Evolutionary conservation across 2,888 invertebrate species (phyloP), one percentile per base, ranked within the genome.

Genomic region (Eueremaeus valkanovi): DNA sequence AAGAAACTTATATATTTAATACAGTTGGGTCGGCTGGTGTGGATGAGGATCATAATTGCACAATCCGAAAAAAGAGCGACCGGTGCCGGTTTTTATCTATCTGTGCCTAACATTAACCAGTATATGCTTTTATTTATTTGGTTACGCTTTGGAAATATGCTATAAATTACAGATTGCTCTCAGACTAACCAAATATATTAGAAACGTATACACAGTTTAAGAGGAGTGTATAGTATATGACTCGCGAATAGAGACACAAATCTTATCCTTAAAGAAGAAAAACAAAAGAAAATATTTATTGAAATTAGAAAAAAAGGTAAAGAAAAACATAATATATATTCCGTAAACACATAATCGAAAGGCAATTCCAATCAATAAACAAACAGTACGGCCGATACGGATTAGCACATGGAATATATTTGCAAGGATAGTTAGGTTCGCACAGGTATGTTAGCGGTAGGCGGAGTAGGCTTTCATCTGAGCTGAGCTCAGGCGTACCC

Each of bases 331-430:
- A 36, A 36, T 36, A 36, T 8, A 36, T 36, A 36, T 36, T 36
- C 3, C 18, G 13, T 55, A 18, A 9, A 63, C 33, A 63, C 63
- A 31, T 63, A 27, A 63, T 13, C 63, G 63, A 63, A 33, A 63
- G 33, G 33, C 36, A 55, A 16, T 63, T 31, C 24, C 27, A 55
- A 55, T 63, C 36, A 21, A 63, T 63, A 63, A 33, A 13, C 63
- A 63, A 63, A 63, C 63, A 63, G 33, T 63, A 33, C 33, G 63
- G 63, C 63, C 63, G 63, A 5, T 27, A 63, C 33, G 33, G 51
- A n/a, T 24, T 6, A 27, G 55, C 55, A 3, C 55, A 6, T 24
- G 55, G 9, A 24, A n/a, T 51, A n/a, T 45, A 45, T 8, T 16
- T 45, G 42, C 42, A 5, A 5, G 11, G 42, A 16, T 45, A 13